A percentile compares a stretch with the other conserved stretches of the same genome.
These are phyloP conservation scores for Ceratina japonica DNA, from an alignment of 1,140 invertebrate species.

Conservation along the genomic window DNA sequence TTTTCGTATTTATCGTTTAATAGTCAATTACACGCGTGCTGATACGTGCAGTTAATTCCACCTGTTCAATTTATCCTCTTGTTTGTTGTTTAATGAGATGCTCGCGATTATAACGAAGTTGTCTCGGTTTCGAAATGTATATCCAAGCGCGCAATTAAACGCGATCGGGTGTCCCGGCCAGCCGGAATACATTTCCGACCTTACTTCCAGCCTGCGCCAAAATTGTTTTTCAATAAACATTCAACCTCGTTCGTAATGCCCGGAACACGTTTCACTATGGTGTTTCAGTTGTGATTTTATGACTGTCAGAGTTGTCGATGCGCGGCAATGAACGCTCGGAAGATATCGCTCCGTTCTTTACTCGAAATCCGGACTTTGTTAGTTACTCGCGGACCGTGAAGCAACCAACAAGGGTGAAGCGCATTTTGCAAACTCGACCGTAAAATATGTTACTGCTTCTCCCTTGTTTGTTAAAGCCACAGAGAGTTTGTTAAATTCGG, in stretches of 20 bases:
- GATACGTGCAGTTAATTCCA: conserved; percentile 13
- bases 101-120: conserved; percentile 13
- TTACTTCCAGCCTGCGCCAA: background rate
- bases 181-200: background rate
- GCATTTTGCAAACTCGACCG: conserved; percentile 39
- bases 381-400: conserved; percentile 17
- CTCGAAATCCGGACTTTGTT: background rate
- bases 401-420: conserved; percentile 25
- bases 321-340: too few relatives aligned
- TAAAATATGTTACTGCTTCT: conserved; percentile 44
- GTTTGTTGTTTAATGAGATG: conserved; percentile 25
- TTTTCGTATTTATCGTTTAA: conserved; percentile 24
- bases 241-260: background rate
- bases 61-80: conserved; percentile 18
- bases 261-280: background rate
- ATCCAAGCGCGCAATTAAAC: conserved; percentile 10
- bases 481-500: conserved; percentile 58
- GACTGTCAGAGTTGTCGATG: background rate
- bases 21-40: conserved; percentile 5
- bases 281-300: background rate
- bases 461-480: background rate
- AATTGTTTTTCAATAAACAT: background rate
- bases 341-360: background rate
- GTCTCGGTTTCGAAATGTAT: conserved; percentile 5
- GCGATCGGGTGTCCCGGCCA: too few relatives aligned